A percentile compares a stretch with the other conserved stretches of the same genome.
These are phyloP conservation scores for Apodemia mormo DNA, from an alignment of 2,888 invertebrate genomes.

Conservation along the genomic window DNA sequence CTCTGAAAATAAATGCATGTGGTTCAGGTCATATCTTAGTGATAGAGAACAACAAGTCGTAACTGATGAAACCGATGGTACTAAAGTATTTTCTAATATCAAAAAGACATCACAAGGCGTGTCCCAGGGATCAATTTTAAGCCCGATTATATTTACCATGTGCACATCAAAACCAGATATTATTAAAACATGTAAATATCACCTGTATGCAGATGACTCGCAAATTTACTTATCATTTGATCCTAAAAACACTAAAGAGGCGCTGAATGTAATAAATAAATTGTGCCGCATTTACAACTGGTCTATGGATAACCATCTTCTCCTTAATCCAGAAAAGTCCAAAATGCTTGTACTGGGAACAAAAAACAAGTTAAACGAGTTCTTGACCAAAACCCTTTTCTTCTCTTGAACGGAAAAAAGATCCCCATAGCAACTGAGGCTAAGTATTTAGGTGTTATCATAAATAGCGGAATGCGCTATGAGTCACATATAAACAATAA, in stretches of 20 bases:
- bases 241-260: not conserved
- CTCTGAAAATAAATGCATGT: conserved; percentile 16
- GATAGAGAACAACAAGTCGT: conserved; percentile 24
- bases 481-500: too few relatives aligned
- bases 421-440: too few relatives aligned
- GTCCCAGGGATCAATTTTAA: conserved; percentile 20
- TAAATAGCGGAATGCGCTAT: too few relatives aligned
- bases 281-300: conserved; percentile 10
- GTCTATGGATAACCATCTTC: conserved; percentile 4
- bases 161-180: not conserved
- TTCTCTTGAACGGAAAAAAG: too few relatives aligned
- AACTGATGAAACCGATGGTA: not conserved
- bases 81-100: conserved; percentile 7
- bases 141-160: conserved; percentile 11
- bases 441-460: too few relatives aligned
- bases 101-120: conserved; percentile 9
- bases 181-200: conserved; percentile 1
- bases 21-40: conserved; percentile 29
- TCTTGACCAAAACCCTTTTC: too few relatives aligned
- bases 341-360: conserved; percentile 15
- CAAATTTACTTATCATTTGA: conserved; percentile 9
- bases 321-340: conserved; percentile 17
- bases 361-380: not conserved
- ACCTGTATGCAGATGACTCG: conserved; percentile 14
- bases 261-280: conserved; percentile 2